Base-by-base conservation (phyloP, 2,888 invertebrate genomes). In the Papilio elwesi region DNA sequence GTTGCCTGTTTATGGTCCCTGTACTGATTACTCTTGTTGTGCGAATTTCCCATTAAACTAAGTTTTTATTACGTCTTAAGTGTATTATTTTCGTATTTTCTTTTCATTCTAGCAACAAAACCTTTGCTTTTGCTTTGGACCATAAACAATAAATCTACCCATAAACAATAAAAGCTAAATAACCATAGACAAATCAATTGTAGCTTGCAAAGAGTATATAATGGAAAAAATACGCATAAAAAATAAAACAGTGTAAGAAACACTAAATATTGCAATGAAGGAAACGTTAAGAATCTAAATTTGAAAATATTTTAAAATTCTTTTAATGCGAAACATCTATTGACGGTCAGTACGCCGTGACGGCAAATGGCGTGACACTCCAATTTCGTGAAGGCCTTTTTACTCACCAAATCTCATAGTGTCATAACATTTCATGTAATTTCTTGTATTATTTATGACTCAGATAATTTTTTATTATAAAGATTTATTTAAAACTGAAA, bases 1-100 rank as follows among this genome's bases (percentile, higher is more conserved):
- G 84, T 76, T 77, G 87, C 82, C 83, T 85, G 86, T 71, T 89
- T 90, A 77, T 85, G 84, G 80, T 85, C 86, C 78, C 82, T 87
- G 78, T 84, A 76, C 74, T 85, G 83, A 81, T 79, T 85, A 78
- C 78, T 86, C 81, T 86, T 93, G 79, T 89, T 90, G 79, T 90
- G 86, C 80, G 87, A 86, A 87, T 93, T 93, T 89, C 93, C 93
- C 93, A 93, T 93, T 89, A 93, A 93, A 86, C 77, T 83, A 74
- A 81, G 76, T 74, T 82, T 66, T 62, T 68, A 13, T 51, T 63
- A 53, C n/a, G 47, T 6, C 16, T 36, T 67, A 53, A 47, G 57
- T 55, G 67, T 70, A 64, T 48, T 72, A 74, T 64, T 66, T 64
- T 7, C 26, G 53, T 63, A 69, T 66, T 67, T 71, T 59, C 26